Evolutionary conservation across 2,888 invertebrate species (phyloP).

Genomic region (Epirrita christyi): DNA sequence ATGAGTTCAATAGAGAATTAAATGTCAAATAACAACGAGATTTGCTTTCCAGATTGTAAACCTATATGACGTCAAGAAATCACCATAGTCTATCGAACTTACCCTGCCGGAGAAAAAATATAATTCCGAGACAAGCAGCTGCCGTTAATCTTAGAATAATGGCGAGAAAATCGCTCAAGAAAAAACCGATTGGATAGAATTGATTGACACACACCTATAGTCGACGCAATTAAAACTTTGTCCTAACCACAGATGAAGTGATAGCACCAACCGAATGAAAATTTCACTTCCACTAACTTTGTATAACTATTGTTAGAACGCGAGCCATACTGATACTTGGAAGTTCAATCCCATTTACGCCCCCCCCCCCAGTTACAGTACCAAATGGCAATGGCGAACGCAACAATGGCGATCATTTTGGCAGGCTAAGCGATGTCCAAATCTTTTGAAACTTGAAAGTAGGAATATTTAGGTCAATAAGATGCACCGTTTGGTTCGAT

Average conservation of each 20-base stretch:
- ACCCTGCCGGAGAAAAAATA: slow-evolving; percentile 35
- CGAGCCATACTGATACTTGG: no score
- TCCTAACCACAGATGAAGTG: neutral
- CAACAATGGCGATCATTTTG: no score
- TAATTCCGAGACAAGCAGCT: slow-evolving; percentile 41
- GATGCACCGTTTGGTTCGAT: no score
- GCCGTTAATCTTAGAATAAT: slow-evolving; percentile 44
- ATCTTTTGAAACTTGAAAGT: no score
- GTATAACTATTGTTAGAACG: no score
- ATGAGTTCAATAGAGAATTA: no score
- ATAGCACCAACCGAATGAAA: neutral
- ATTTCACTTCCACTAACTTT: neutral
- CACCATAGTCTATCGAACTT: slow-evolving; percentile 3
- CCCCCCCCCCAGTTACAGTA: no score
- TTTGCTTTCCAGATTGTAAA: no score
- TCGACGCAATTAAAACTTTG: slow-evolving; percentile 76
- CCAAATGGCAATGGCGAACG: neutral
- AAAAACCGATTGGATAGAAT: slow-evolving; percentile 49
- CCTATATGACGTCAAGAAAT: neutral
- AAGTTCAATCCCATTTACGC: no score
- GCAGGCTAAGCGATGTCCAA: no score
- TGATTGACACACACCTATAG: slow-evolving; percentile 62
- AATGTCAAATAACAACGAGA: no score
- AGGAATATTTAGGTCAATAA: no score
- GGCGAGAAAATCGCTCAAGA: slow-evolving; percentile 36